phyloP scores from a whole-genome alignment of 1,140 invertebrate species.

The Drosophila chauvacae region DNA sequence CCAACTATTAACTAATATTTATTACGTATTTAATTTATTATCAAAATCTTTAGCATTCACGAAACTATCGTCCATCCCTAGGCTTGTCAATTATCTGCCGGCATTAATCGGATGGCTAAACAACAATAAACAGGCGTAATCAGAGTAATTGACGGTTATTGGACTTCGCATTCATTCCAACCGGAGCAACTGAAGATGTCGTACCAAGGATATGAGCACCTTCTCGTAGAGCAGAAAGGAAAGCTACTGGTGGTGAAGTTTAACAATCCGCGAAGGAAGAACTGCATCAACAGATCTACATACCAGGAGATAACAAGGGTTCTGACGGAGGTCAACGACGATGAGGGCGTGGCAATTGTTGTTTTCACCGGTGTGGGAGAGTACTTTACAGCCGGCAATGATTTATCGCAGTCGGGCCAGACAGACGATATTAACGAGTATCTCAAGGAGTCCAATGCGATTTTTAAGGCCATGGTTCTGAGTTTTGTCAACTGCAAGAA shows the following conservation, averaged over 20 bases:
- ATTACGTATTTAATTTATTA: neutral
- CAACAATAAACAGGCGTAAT: constrained; percentile 42
- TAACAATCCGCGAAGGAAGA: constrained; percentile 91
- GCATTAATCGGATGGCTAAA: constrained; percentile 27
- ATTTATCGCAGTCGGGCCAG: constrained; percentile 32
- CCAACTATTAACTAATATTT: neutral
- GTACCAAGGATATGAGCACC: constrained; percentile 53
- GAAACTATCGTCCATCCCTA: constrained; percentile 8
- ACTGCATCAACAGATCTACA: constrained; percentile 88
- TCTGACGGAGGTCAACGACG: constrained; percentile 55
- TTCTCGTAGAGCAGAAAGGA: constrained; percentile 62
- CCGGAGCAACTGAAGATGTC: constrained; percentile 36
- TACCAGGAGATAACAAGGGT: constrained; percentile 64
- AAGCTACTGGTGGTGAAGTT: constrained; percentile 87
- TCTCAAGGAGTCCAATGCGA: constrained; percentile 37
- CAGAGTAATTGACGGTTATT: constrained; percentile 19
- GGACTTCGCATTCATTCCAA: constrained; percentile 37
- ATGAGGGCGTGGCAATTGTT: constrained; percentile 57
- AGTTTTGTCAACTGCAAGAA: constrained; percentile 96
- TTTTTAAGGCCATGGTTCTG: constrained; percentile 88
- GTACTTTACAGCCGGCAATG: constrained; percentile 72
- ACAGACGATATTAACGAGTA: constrained; percentile 35
- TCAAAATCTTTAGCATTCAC: neutral
- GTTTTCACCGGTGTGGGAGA: constrained; percentile 72
- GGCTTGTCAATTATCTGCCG: neutral